These are phyloP conservation scores for Petromus typicus DNA, from an alignment of 2,113 vertebrate genomes.

Conservation along the genomic window DNA sequence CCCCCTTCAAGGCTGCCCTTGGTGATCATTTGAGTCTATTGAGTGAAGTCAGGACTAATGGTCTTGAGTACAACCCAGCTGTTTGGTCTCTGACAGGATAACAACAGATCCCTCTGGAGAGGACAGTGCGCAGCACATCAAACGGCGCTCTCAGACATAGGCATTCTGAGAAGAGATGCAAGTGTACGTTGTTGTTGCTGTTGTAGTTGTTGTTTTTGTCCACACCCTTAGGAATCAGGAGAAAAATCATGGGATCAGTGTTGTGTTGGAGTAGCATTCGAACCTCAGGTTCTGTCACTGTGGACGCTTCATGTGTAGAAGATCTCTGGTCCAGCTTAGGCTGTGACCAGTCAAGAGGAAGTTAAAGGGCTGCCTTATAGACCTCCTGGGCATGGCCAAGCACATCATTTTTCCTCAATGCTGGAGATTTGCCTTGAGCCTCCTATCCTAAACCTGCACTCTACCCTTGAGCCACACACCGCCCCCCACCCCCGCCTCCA, in stretches of 20 bases:
- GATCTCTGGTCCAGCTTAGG: not conserved
- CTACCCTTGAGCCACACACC: not conserved
- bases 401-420: not conserved
- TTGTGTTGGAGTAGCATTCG: constrained; percentile 64
- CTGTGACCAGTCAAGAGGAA: not conserved
- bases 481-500: not conserved
- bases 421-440: not conserved
- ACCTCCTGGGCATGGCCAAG: not conserved
- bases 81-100: not conserved
- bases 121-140: not conserved
- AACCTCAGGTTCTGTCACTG: constrained; percentile 49
- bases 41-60: not conserved
- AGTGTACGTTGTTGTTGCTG: not conserved
- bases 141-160: not conserved
- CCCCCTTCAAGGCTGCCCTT: not conserved
- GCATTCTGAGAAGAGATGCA: constrained; percentile 42
- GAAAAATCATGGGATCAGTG: constrained; percentile 27
- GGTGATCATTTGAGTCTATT: constrained; percentile 44
- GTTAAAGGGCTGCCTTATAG: not conserved
- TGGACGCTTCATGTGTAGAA: constrained; percentile 30
- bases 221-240: constrained; percentile 55
- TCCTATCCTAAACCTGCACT: not conserved
- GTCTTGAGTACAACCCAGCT: constrained; percentile 38
- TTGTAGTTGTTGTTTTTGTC: too few relatives aligned
- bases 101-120: not conserved